A percentile compares a stretch with the other conserved stretches of the same genome.
Evolutionary conservation across 2,113 vertebrate species (phyloP).

Genomic region (Melanerpes aurifrons): DNA sequence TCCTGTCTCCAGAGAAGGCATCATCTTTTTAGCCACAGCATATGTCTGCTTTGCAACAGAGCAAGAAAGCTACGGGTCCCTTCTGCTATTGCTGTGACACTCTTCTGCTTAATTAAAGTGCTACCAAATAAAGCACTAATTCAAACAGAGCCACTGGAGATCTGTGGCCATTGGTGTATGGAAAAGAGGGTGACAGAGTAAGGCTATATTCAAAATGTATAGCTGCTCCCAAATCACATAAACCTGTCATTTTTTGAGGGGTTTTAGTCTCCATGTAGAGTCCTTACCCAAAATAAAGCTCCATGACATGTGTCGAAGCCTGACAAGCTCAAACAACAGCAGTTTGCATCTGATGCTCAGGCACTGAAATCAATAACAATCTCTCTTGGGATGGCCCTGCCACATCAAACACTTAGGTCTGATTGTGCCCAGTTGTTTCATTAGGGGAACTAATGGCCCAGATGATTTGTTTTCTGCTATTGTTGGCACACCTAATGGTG

Average conservation of each 20-base stretch:
- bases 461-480: background rate
- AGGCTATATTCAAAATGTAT: background rate
- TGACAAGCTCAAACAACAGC: background rate
- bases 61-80: background rate
- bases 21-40: background rate
- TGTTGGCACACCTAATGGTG: background rate
- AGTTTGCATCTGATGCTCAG: background rate
- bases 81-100: background rate
- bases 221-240: background rate
- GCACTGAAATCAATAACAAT: background rate
- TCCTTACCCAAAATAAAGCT: background rate
- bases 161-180: background rate
- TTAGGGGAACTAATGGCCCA: background rate
- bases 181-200: background rate
- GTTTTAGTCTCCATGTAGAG: background rate
- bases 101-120: constrained; percentile 4
- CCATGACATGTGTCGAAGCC: background rate
- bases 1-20: background rate
- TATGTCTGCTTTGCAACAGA: background rate
- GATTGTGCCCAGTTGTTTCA: background rate
- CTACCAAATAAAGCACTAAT: background rate
- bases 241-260: background rate
- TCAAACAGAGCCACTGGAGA: constrained; percentile 24
- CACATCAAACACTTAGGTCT: background rate
- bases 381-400: background rate